A percentile compares a stretch with the other conserved stretches of the same genome.
Conservation (phyloP, 2,113 vertebrate species). For the Salvelinus namaycush region DNA sequence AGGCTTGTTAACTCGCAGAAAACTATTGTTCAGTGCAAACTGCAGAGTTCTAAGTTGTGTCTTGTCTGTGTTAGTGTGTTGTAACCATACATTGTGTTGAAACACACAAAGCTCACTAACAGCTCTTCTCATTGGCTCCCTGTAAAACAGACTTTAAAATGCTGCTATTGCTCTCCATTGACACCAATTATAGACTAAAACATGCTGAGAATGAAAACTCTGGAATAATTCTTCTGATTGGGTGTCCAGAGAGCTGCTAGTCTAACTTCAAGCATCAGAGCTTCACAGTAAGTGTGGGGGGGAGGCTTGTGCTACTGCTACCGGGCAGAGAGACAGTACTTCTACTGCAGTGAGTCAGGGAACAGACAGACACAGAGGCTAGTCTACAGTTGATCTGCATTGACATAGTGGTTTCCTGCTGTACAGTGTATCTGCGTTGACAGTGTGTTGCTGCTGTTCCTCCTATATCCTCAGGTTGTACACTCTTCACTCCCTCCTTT, state of each 20-base stretch:
- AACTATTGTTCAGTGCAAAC: no score
- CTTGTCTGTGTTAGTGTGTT: no score
- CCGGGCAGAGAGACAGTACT: conserved; percentile 11
- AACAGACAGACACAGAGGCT: conserved; percentile 1
- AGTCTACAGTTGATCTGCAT: conserved; percentile 16
- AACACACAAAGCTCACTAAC: conserved; percentile 20
- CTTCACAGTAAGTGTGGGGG: no score
- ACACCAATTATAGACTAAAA: conserved; percentile 46
- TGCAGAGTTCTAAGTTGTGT: no score
- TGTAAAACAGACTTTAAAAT: conserved; percentile 19
- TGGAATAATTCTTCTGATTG: conserved; percentile 49
- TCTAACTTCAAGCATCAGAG: no score
- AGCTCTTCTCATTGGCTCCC: not conserved
- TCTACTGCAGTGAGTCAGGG: no score
- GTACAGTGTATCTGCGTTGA: not conserved
- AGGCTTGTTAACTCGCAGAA: no score
- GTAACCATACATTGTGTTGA: no score
- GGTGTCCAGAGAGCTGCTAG: conserved; percentile 2
- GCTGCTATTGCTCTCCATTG: conserved; percentile 40
- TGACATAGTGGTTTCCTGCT: not conserved
- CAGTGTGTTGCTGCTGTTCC: not conserved
- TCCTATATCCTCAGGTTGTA: not conserved
- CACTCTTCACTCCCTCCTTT: no score
- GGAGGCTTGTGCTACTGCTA: conserved; percentile 14
- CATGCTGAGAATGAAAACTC: conserved; percentile 29